Evolutionary conservation across 2,888 invertebrate genomes (phyloP).

Genomic region (Eustalomyia histrio): DNA sequence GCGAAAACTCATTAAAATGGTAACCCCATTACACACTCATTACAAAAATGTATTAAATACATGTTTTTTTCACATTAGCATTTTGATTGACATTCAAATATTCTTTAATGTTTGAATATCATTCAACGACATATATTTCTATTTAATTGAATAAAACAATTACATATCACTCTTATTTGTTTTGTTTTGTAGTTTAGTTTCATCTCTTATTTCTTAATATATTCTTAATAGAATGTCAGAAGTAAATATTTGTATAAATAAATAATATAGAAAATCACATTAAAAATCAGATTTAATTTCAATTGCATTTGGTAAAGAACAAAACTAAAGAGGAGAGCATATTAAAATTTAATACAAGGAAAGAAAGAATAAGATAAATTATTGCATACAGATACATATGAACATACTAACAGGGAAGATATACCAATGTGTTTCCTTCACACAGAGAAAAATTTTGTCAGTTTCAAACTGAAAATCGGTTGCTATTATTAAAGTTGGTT

Average conservation of each 20-base stretch:
- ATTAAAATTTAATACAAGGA: slow-evolving; percentile 48
- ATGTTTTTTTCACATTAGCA: no score
- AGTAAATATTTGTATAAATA: slow-evolving; percentile 64
- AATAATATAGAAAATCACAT: slow-evolving; percentile 76
- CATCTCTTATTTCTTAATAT: slow-evolving; percentile 19
- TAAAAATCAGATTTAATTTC: slow-evolving; percentile 77
- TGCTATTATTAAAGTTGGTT: no score
- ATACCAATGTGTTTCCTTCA: no score
- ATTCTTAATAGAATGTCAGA: slow-evolving; percentile 42
- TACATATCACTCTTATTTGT: slow-evolving; percentile 55
- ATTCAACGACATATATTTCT: not conserved
- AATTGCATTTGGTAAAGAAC: slow-evolving; percentile 70
- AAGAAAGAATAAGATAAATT: slow-evolving; percentile 41
- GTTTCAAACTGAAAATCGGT: no score
- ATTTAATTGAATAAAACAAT: slow-evolving; percentile 44
- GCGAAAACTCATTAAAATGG: no score
- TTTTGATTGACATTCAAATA: no score
- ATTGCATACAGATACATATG: slow-evolving; percentile 12
- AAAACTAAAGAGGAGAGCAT: slow-evolving; percentile 50
- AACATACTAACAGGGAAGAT: slow-evolving; percentile 7
- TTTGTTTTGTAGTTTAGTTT: slow-evolving; percentile 35
- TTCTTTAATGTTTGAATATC: not conserved
- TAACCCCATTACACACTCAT: no score
- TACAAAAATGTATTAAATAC: no score
- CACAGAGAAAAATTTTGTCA: no score